These are phyloP conservation scores for Anas capensis DNA, from an alignment of 2,797 vertebrate species.

Conservation along the genomic window DNA sequence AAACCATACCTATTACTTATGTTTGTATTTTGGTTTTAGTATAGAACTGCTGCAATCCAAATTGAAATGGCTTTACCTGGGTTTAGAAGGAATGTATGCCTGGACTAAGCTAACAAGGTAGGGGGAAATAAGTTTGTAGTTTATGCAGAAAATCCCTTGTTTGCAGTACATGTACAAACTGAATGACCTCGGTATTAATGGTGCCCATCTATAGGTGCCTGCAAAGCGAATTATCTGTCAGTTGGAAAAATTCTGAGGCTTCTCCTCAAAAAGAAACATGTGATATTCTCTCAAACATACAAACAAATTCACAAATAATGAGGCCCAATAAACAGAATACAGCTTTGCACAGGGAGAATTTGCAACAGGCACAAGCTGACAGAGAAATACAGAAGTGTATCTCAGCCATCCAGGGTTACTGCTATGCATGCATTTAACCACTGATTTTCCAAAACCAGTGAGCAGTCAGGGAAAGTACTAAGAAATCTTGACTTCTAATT, in stretches of 20 bases:
- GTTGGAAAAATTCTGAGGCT: background rate
- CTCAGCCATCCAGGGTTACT: background rate
- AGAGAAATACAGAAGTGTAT: background rate
- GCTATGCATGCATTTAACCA: background rate
- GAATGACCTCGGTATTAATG: background rate
- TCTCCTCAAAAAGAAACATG: background rate
- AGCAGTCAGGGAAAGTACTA: background rate
- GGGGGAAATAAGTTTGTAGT: background rate
- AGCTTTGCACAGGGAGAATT: background rate
- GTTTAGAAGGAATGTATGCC: background rate
- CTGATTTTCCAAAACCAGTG: background rate
- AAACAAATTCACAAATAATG: background rate
- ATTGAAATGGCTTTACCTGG: background rate
- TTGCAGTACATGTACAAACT: background rate
- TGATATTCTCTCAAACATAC: background rate
- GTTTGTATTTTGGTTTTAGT: background rate
- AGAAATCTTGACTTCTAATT: background rate
- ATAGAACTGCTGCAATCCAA: background rate
- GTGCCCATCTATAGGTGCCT: background rate
- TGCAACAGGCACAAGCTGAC: background rate
- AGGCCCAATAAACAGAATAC: background rate
- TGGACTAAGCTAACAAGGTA: background rate
- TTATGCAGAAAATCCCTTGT: background rate
- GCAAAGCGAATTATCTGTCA: background rate
- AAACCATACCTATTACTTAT: background rate